Conservation (phyloP, 2,113 vertebrate species). For the Peromyscus californicus region DNA sequence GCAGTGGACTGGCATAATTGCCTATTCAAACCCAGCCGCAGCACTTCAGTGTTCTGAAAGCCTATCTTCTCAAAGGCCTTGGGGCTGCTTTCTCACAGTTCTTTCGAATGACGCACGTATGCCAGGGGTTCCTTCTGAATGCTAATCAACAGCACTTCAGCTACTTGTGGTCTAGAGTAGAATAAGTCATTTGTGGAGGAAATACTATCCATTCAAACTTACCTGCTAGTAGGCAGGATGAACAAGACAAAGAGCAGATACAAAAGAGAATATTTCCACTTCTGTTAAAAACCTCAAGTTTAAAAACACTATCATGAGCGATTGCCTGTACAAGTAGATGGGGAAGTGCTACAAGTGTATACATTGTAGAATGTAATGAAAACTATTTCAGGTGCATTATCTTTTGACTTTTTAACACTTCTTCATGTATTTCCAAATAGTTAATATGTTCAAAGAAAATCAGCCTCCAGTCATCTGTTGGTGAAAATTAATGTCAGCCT, state of each 20-base stretch:
- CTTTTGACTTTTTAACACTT: neutral
- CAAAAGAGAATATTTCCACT: neutral
- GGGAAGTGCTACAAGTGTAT: neutral
- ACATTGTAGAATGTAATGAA: neutral
- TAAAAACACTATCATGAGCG: neutral
- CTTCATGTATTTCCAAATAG: neutral
- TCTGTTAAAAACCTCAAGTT: neutral
- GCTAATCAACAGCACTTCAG: slow-evolving; percentile 14
- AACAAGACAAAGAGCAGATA: neutral
- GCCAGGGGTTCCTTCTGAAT: slow-evolving; percentile 10
- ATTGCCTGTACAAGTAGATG: neutral
- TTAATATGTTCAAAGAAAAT: slow-evolving; percentile 38
- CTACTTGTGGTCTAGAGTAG: neutral
- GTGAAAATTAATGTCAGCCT: neutral
- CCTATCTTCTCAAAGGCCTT: neutral
- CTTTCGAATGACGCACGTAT: neutral
- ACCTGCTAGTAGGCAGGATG: neutral
- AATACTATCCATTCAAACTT: neutral
- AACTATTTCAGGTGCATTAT: neutral
- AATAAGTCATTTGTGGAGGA: neutral
- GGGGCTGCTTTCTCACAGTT: neutral
- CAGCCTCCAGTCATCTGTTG: neutral
- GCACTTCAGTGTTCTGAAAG: neutral
- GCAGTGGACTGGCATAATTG: neutral
- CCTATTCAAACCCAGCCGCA: neutral